Evolutionary conservation across 35 echinoderm and acorn worm genomes (phyloP), one percentile per base, ranked within the genome.

Genomic region (Patiria miniata): DNA sequence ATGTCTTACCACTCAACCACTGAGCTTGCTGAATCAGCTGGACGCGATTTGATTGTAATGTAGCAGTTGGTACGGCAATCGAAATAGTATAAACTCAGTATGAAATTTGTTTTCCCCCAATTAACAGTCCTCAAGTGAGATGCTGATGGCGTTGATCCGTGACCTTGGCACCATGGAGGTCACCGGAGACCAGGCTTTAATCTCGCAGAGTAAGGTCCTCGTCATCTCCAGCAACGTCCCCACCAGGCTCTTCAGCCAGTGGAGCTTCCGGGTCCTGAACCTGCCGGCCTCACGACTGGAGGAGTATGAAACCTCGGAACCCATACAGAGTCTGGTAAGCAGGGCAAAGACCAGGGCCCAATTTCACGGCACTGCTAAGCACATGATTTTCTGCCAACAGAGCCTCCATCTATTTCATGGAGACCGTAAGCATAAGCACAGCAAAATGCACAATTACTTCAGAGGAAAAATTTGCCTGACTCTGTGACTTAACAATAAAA

Each of bases 241-340:
- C 21, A 92, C 86, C 36, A 86, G 96, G 54, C 96, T 99, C 22
- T 99, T 99, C 42, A 92, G 85, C 78, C 96, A 99, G 92, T 99
- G 96, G 95, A 93, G 83, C 55, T 99, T 94, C 36, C 68, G 89
- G 39, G 93, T 94, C 17, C 89, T 95, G 28, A 94, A 99, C 61
- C 81, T 95, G 19, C 93, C 96, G 17, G 92, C 92, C 9, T 95
- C 93, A 39, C 54, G 92, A 32, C 86, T 99, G 17, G 93, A 99
- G 61, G 92, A 91, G 51, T 99, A 99, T 77, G 96, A 99, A 52
- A 99, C 96, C 37, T 89, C 30, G 18, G 96, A 99, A 79, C 83
- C 96, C 1, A 94, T 99, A n/a, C 92, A 99, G 52, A 98, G 89
- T 73, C 86, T 99, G 86, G 96, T 99, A 61, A 98, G 88, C 36